A percentile compares a stretch with the other conserved stretches of the same genome.
These are phyloP conservation scores for Drosophila borealis DNA, from an alignment of 2,888 invertebrate genomes.

Conservation along the genomic window DNA sequence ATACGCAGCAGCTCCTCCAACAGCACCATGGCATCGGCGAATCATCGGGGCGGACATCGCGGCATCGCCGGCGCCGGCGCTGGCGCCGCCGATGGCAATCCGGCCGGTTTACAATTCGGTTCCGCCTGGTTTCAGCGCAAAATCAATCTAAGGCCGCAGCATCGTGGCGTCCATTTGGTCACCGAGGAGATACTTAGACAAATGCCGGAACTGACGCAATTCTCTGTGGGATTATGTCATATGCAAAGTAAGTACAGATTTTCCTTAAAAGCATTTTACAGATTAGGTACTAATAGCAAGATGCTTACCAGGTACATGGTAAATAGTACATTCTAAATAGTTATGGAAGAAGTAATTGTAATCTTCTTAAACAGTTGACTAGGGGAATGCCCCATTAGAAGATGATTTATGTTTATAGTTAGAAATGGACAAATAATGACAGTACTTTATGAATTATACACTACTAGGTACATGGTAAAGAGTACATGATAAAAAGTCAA, in stretches of 20 bases:
- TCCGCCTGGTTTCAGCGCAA: slow-evolving; percentile 99
- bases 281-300: background rate
- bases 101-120: slow-evolving; percentile 95
- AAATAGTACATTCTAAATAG: background rate
- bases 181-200: slow-evolving; percentile 98
- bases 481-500: background rate
- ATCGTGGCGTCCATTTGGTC: slow-evolving; percentile 98
- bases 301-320: background rate
- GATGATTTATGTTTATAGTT: too few relatives aligned
- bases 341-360: too few relatives aligned
- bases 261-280: background rate
- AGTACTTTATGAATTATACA: too few relatives aligned
- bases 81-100: slow-evolving; percentile 72
- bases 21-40: slow-evolving; percentile 85
- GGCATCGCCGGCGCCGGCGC: slow-evolving; percentile 71
- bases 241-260: slow-evolving; percentile 94
- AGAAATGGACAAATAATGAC: too few relatives aligned
- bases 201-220: slow-evolving; percentile 97
- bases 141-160: slow-evolving; percentile 97
- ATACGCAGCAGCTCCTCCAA: slow-evolving; percentile 85
- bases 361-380: too few relatives aligned
- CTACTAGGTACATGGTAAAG: background rate
- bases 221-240: slow-evolving; percentile 97
- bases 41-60: slow-evolving; percentile 84
- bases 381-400: too few relatives aligned